Conservation (phyloP, 2,888 invertebrate genomes). For the Andrena praecox region DNA sequence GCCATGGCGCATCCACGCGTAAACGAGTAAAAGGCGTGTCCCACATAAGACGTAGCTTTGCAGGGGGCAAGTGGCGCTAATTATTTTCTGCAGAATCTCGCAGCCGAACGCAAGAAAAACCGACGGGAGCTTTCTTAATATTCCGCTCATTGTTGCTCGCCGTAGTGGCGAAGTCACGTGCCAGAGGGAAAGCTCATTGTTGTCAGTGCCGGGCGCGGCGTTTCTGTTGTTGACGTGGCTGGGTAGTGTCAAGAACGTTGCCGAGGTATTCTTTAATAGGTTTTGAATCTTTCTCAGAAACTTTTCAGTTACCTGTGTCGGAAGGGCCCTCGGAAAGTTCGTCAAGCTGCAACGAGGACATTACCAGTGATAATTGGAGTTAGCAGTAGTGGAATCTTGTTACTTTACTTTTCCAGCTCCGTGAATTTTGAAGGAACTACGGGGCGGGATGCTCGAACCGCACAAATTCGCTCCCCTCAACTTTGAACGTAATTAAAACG, state of each 20-base stretch:
- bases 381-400: constrained; percentile 27
- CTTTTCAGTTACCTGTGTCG: constrained; percentile 39
- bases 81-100: constrained; percentile 51
- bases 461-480: not conserved
- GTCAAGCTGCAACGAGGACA: constrained; percentile 31
- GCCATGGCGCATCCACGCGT: not conserved
- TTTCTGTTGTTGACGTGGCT: constrained; percentile 58
- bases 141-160: constrained; percentile 51
- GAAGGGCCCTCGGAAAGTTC: constrained; percentile 29
- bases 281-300: constrained; percentile 40
- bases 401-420: constrained; percentile 17
- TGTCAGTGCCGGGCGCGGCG: constrained; percentile 41
- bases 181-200: constrained; percentile 63
- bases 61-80: constrained; percentile 52
- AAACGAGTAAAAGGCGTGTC: constrained; percentile 14
- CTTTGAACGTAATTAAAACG: constrained; percentile 25
- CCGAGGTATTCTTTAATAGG: constrained; percentile 39
- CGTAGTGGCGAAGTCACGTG: constrained; percentile 56
- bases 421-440: constrained; percentile 22
- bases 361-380: constrained; percentile 44
- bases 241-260: constrained; percentile 32
- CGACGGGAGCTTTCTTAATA: constrained; percentile 51
- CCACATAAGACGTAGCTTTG: constrained; percentile 21
- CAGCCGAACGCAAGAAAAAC: constrained; percentile 40
- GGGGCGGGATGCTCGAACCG: not conserved